phyloP scores from a whole-genome alignment of 1,140 invertebrate species.

The Bombyx mori region ASM3026992v2 NC_085115.1:10185501-10186000 shows the following conservation, averaged over 20 bases:
- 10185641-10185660: not conserved
- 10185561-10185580: too few relatives aligned
- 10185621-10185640: too few relatives aligned
- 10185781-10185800: conserved; percentile 9
- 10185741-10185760: conserved; percentile 4
- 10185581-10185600: too few relatives aligned
- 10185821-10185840: conserved; percentile 8
- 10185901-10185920: conserved; percentile 19
- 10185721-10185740: not conserved
- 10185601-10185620: too few relatives aligned
- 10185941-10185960: conserved; percentile 17
- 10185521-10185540: too few relatives aligned
- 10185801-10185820: conserved; percentile 7
- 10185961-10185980: conserved; percentile 17
- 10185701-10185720: not conserved
- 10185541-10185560: too few relatives aligned
- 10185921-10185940: conserved; percentile 7
- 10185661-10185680: not conserved
- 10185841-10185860: conserved; percentile 10
- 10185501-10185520: too few relatives aligned
- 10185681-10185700: conserved; percentile 1
- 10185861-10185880: conserved; percentile 17
- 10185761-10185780: conserved; percentile 3
- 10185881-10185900: conserved; percentile 19
- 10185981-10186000: conserved; percentile 27